Conservation (phyloP, 2,113 vertebrate species). For the Clarias batrachus region DNA sequence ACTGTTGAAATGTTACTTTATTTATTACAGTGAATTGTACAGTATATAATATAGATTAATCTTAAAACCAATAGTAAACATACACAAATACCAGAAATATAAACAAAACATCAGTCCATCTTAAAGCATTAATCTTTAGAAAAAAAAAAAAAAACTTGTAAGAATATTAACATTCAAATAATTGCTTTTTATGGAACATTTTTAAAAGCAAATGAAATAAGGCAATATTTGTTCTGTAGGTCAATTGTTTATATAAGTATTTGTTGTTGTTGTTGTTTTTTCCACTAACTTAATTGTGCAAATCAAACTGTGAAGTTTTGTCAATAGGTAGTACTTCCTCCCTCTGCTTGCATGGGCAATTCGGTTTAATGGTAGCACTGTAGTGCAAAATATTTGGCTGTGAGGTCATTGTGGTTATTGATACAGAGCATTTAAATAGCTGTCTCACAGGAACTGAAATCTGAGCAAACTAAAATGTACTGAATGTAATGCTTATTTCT, state of each 20-base stretch:
- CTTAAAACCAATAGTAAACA: conserved; percentile 8
- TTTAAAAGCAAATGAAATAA: background rate
- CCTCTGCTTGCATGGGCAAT: background rate
- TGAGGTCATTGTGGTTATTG: background rate
- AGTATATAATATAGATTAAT: background rate
- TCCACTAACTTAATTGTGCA: background rate
- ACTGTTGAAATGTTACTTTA: background rate
- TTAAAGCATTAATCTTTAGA: background rate
- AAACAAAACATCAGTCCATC: background rate
- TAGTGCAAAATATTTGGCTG: background rate
- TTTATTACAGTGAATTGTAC: conserved; percentile 2
- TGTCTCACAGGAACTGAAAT: background rate
- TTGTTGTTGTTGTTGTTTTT: background rate
- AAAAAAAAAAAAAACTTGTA: background rate
- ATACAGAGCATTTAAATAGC: background rate
- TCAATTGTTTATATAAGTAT: background rate
- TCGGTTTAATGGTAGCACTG: background rate
- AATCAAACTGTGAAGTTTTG: background rate
- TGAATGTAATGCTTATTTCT: background rate
- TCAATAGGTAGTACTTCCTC: background rate
- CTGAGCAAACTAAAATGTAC: background rate
- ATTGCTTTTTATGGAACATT: background rate
- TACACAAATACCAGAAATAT: background rate
- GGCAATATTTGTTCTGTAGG: background rate
- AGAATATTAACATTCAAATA: background rate